A percentile compares a stretch with the other conserved stretches of the same genome.
Conservation (phyloP, 2,113 vertebrate species). For the Corapipo altera region DNA sequence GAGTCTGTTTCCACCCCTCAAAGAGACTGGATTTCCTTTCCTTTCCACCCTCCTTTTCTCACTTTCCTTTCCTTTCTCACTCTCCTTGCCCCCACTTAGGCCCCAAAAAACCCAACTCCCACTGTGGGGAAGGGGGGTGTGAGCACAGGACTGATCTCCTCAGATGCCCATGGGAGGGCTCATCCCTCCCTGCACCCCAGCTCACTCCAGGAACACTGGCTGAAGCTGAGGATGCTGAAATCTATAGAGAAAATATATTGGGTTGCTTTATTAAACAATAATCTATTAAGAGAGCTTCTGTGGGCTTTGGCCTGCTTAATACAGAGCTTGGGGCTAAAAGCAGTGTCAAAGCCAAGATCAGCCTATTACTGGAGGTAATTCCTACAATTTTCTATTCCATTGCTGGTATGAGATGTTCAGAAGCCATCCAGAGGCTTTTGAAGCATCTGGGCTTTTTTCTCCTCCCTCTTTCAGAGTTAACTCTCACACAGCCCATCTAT, state of each 20-base stretch:
- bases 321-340: neutral
- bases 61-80: neutral
- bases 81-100: neutral
- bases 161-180: neutral
- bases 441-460: neutral
- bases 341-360: neutral
- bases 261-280: neutral
- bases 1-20: neutral
- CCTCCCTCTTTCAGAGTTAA: neutral
- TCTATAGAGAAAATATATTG: neutral
- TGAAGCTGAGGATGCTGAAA: neutral
- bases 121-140: fast-evolving
- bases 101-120: neutral
- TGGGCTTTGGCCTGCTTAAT: slow-evolving; percentile 1
- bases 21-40: neutral
- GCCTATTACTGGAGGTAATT: slow-evolving; percentile 15
- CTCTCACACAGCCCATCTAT: fast-evolving
- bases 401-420: neutral
- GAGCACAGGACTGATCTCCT: neutral
- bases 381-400: neutral
- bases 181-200: neutral
- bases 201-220: fast-evolving
- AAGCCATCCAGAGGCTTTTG: neutral
- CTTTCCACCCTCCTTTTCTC: neutral
- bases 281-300: neutral